phyloP scores from a whole-genome alignment of 2,888 invertebrate genomes.

The Ernsta delagoae region DNA sequence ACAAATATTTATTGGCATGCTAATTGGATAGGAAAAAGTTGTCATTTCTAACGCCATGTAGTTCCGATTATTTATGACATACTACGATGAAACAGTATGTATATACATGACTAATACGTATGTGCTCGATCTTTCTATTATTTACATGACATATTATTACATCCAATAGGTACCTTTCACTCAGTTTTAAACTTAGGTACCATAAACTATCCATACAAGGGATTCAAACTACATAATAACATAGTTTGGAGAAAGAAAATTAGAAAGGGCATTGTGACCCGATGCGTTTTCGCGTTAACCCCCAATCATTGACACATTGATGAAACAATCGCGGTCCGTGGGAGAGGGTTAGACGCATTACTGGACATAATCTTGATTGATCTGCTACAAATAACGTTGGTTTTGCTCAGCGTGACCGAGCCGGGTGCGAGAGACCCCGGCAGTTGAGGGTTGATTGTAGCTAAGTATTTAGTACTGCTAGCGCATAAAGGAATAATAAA shows the following conservation, averaged over 20 bases:
- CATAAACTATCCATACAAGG: background rate
- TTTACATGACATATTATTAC: too few species aligned
- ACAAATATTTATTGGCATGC: conserved; percentile 19
- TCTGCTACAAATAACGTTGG: conserved; percentile 78
- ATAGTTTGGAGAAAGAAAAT: conserved; percentile 40
- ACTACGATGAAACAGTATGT: background rate
- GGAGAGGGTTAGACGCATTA: conserved; percentile 57
- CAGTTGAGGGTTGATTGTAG: conserved; percentile 11
- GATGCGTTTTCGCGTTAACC: conserved; percentile 55
- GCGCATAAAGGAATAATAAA: conserved; percentile 23
- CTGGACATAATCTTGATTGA: conserved; percentile 82
- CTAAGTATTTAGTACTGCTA: background rate
- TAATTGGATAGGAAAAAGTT: conserved; percentile 24
- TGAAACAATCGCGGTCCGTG: conserved; percentile 68
- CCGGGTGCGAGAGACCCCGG: conserved; percentile 38
- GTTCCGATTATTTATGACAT: conserved; percentile 2
- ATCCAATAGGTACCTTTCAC: background rate
- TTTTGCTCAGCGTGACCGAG: conserved; percentile 58
- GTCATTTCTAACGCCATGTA: background rate
- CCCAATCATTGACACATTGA: conserved; percentile 76
- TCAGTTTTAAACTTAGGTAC: background rate
- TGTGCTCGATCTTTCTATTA: too few species aligned
- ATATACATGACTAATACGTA: too few species aligned
- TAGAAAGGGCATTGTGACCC: conserved; percentile 42
- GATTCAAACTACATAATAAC: conserved; percentile 25